Conservation (phyloP, 2,113 vertebrate genomes). For the Leucopternis melanops region DNA sequence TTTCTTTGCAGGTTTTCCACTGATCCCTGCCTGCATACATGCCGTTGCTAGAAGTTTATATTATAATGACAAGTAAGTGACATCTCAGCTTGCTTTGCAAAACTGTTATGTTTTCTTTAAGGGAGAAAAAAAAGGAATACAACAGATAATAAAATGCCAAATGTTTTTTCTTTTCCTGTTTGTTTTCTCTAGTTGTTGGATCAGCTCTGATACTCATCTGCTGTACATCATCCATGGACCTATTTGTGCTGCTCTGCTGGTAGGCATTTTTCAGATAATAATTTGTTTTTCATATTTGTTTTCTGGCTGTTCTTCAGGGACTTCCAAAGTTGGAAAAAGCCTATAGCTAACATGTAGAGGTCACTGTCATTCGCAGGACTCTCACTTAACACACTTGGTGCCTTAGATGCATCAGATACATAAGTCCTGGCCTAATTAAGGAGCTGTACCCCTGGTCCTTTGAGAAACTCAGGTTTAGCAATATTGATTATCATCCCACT, state of each 20-base stretch:
- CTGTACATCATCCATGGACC: constrained; percentile 97
- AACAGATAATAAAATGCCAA: neutral
- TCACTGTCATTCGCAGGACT: neutral
- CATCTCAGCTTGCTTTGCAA: neutral
- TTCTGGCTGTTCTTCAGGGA: neutral
- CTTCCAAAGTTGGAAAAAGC: neutral
- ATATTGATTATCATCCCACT: neutral
- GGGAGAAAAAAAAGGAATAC: neutral
- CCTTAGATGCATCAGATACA: neutral
- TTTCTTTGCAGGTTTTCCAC: constrained; percentile 83
- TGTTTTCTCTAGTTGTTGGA: constrained; percentile 87
- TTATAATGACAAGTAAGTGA: constrained; percentile 94
- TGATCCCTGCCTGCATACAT: constrained; percentile 91
- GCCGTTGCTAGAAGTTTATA: constrained; percentile 90
- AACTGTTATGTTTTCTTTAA: neutral
- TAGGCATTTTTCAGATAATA: constrained; percentile 62
- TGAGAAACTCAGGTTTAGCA: neutral
- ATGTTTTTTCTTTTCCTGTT: neutral
- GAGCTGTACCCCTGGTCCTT: neutral
- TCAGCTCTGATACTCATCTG: constrained; percentile 93
- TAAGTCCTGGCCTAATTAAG: neutral
- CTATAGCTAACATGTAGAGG: neutral
- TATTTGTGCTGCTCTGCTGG: constrained; percentile 93
- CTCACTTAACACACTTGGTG: neutral
- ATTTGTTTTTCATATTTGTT: neutral